Evolutionary conservation across 2,113 vertebrate species (phyloP).

Genomic region (Maccullochella peelii): DNA sequence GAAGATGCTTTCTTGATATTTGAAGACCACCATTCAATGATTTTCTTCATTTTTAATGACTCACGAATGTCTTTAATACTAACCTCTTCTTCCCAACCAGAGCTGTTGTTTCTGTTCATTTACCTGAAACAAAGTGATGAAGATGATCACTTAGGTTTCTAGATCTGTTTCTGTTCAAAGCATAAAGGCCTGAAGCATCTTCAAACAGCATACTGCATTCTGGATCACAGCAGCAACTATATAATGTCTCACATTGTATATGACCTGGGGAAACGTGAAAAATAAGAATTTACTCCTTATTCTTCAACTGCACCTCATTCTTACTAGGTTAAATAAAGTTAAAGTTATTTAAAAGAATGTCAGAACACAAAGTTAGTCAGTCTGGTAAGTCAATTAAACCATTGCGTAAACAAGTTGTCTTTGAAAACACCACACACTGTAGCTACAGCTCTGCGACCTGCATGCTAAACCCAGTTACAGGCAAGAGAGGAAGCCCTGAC

Average conservation of each 20-base stretch:
- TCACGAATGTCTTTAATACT: conserved; percentile 19
- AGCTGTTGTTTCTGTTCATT: conserved; percentile 3
- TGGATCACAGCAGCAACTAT: not conserved
- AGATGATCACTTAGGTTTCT: not conserved
- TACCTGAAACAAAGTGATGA: conserved; percentile 11
- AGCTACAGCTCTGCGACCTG: conserved; percentile 75
- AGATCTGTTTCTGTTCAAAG: not conserved
- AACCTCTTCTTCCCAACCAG: conserved; percentile 6
- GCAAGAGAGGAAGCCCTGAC: conserved; percentile 78
- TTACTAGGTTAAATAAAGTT: conserved; percentile 49
- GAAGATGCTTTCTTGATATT: not conserved
- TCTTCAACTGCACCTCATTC: not conserved
- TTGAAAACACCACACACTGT: conserved; percentile 74
- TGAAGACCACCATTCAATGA: not conserved
- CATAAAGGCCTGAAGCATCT: not conserved
- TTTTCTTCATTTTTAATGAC: not conserved
- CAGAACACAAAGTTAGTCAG: conserved; percentile 56
- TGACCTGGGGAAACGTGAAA: not conserved
- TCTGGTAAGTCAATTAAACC: conserved; percentile 76
- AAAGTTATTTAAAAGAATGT: conserved; percentile 23
- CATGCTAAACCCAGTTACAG: conserved; percentile 81
- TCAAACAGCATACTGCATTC: conserved; percentile 18
- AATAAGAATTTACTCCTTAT: conserved; percentile 1
- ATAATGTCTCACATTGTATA: no score
- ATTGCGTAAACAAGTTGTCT: conserved; percentile 74